Evolutionary conservation across 30 jellyfish, hydroid and myxozoan species (phyloP).

Genomic region (Morbakka virulenta): DNA sequence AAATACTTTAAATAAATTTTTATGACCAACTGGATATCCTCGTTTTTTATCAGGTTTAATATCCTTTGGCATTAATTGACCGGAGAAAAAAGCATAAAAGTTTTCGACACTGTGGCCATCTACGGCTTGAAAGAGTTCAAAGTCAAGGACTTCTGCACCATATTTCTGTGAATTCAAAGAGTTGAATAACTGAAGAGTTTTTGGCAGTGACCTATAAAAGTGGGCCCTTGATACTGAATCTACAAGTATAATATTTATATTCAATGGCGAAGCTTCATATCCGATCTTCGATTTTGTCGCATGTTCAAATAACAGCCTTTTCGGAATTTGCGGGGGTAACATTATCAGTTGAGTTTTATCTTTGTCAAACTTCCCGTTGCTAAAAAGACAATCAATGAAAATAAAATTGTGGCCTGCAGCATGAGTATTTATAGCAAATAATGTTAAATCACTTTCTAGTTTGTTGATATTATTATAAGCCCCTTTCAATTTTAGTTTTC

Average conservation of each 20-base stretch:
- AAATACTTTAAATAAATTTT: constrained; percentile 4
- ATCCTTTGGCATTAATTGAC: constrained; percentile 56
- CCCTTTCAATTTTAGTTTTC: too few relatives aligned
- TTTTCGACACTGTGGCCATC: constrained; percentile 96
- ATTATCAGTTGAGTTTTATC: constrained; percentile 17
- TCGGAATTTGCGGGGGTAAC: background rate
- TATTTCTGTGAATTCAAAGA: constrained; percentile 32
- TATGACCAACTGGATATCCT: constrained; percentile 36
- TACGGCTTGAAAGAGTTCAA: constrained; percentile 76
- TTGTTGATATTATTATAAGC: too few relatives aligned
- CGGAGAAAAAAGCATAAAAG: constrained; percentile 76
- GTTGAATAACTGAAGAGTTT: constrained; percentile 27
- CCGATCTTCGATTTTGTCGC: background rate
- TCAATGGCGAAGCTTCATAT: constrained; percentile 5
- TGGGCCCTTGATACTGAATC: constrained; percentile 91
- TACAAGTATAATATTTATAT: constrained; percentile 55
- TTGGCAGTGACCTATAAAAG: constrained; percentile 70
- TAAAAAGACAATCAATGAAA: constrained; percentile 36
- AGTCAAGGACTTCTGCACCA: constrained; percentile 72
- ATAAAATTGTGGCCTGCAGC: background rate
- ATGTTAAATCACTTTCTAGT: background rate
- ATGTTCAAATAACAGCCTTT: background rate
- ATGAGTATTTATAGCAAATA: background rate
- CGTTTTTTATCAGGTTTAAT: constrained; percentile 52
- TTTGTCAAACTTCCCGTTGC: background rate